phyloP scores from a whole-genome alignment of 2,797 vertebrate species.

The Emydoidea blandingii region DNA sequence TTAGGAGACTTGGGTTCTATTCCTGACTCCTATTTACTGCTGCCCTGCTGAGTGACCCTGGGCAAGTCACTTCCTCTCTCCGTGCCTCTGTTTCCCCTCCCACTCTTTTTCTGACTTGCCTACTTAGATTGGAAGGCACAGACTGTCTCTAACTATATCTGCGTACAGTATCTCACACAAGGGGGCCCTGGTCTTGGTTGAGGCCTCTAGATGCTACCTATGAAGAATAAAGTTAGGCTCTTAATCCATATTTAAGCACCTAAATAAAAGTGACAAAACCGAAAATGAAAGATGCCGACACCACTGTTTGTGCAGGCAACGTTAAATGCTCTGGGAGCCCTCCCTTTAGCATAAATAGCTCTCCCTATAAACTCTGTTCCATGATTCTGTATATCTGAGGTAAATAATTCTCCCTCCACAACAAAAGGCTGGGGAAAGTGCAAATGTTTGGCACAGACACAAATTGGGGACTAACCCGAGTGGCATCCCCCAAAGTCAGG shows the following conservation, averaged over 20 bases:
- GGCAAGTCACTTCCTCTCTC: neutral
- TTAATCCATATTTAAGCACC: accelerated
- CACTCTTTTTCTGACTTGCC: neutral
- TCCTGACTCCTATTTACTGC: neutral
- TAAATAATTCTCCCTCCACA: neutral
- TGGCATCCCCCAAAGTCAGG: neutral
- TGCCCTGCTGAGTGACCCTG: neutral
- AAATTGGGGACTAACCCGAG: accelerated
- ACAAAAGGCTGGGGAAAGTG: accelerated
- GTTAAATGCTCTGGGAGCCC: accelerated
- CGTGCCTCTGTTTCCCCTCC: neutral
- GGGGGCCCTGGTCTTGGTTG: accelerated
- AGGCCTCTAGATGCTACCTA: neutral
- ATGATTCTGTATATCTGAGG: neutral
- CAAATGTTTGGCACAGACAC: accelerated
- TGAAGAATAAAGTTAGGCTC: neutral
- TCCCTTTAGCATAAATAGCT: accelerated
- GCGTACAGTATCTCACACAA: neutral
- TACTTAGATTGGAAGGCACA: neutral
- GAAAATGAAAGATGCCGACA: neutral
- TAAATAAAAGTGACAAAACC: neutral
- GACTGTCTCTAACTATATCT: neutral
- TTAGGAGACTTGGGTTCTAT: neutral
- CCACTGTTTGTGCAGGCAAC: accelerated
- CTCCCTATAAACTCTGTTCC: accelerated